These are phyloP conservation scores for Scalopus aquaticus DNA, from an alignment of 2,113 vertebrate species.

Conservation along the genomic window DNA sequence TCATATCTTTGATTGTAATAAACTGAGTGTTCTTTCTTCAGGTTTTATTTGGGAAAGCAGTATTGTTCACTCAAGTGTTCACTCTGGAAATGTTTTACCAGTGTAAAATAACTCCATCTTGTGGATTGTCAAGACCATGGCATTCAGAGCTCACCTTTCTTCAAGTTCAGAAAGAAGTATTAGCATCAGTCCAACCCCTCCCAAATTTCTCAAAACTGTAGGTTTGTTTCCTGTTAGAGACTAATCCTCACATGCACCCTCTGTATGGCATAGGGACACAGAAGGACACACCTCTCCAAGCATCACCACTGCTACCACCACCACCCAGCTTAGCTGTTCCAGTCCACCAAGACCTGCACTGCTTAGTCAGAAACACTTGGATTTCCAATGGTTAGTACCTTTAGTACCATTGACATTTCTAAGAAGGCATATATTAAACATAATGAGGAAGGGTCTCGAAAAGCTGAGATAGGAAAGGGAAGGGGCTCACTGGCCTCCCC, in stretches of 20 bases:
- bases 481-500: rapidly evolving
- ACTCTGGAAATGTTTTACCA: background rate
- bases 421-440: background rate
- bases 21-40: background rate
- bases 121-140: constrained; percentile 28
- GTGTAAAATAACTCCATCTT: constrained; percentile 57
- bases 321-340: background rate
- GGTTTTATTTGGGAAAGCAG: constrained; percentile 1
- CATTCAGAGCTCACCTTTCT: constrained; percentile 33
- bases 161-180: background rate
- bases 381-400: background rate
- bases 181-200: background rate
- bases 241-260: background rate
- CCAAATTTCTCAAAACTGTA: background rate
- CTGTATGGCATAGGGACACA: no score
- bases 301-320: background rate
- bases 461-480: background rate
- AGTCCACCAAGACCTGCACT: background rate
- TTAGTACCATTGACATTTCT: background rate
- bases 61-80: background rate
- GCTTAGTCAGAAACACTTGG: background rate
- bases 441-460: background rate
- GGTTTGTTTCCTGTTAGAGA: background rate
- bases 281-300: background rate
- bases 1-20: background rate